phyloP scores from a whole-genome alignment of 2,888 invertebrate species.

The Acronicta aceris region DNA sequence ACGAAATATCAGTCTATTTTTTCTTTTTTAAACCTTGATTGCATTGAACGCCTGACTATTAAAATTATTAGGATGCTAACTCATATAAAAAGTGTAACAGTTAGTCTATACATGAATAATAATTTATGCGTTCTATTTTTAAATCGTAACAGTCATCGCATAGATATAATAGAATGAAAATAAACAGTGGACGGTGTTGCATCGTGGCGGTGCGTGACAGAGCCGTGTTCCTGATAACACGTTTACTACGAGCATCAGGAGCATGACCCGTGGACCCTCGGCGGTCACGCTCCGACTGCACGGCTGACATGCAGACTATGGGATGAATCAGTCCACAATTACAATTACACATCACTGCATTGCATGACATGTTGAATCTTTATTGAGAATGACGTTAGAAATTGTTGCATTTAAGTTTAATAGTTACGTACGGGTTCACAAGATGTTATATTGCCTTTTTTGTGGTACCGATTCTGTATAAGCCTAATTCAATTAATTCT shows the following conservation, averaged over 20 bases:
- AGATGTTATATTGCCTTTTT: no score
- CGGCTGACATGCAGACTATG: constrained; percentile 19
- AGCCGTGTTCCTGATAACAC: constrained; percentile 32
- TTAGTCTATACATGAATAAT: background rate
- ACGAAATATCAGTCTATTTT: no score
- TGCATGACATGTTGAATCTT: background rate
- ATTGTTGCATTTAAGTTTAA: no score
- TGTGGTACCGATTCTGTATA: no score
- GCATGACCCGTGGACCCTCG: constrained; percentile 28
- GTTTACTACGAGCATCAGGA: constrained; percentile 8
- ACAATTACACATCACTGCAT: constrained; percentile 27
- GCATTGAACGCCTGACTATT: no score
- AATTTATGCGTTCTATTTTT: constrained; percentile 22
- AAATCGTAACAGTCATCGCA: constrained; percentile 4
- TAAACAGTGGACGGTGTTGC: constrained; percentile 15
- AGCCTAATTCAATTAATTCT: no score
- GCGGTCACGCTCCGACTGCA: constrained; percentile 31
- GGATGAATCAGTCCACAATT: constrained; percentile 24
- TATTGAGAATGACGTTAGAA: no score
- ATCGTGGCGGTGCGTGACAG: constrained; percentile 22
- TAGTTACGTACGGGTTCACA: no score
- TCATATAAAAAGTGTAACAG: no score
- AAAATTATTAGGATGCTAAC: no score
- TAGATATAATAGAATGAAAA: constrained; percentile 11
- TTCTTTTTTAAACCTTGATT: no score